phyloP scores from a whole-genome alignment of 2,888 invertebrate species.

The Drosophila affinis region DNA sequence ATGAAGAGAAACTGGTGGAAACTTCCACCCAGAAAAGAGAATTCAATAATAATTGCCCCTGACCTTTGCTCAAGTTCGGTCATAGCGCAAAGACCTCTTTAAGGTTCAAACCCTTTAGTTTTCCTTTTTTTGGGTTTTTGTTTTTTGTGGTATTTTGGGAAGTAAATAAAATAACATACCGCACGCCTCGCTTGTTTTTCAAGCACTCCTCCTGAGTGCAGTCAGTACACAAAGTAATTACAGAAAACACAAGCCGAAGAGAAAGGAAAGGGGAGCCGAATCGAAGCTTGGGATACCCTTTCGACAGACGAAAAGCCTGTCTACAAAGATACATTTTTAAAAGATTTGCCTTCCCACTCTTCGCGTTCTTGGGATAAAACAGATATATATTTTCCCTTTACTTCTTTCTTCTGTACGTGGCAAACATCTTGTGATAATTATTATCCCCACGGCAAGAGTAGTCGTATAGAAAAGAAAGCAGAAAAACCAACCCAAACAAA shows the following conservation, averaged over 20 bases:
- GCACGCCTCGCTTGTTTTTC: background rate
- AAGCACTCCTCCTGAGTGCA: conserved; percentile 11
- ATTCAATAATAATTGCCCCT: background rate
- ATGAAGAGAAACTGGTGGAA: background rate
- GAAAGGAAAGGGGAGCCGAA: background rate
- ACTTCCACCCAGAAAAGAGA: background rate
- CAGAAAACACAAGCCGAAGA: conserved; percentile 17
- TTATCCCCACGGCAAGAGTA: background rate
- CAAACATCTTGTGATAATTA: background rate
- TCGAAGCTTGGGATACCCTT: background rate
- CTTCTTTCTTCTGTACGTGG: background rate
- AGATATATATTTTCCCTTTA: too few relatives aligned
- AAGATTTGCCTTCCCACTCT: too few relatives aligned
- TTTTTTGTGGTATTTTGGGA: conserved; percentile 11
- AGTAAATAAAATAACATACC: conserved; percentile 3
- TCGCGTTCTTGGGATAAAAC: too few relatives aligned
- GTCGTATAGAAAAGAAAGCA: conserved; percentile 17
- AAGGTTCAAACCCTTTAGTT: conserved; percentile 20
- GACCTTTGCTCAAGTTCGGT: conserved; percentile 6
- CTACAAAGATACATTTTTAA: too few relatives aligned
- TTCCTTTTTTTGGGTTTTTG: background rate
- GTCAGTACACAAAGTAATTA: conserved; percentile 34
- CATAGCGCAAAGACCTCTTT: conserved; percentile 17
- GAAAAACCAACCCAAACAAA: conserved; percentile 17
- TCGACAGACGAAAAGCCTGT: background rate